Evolutionary conservation across 1,140 invertebrate species (phyloP).

Genomic region (Dolichoris vasculosae): DNA sequence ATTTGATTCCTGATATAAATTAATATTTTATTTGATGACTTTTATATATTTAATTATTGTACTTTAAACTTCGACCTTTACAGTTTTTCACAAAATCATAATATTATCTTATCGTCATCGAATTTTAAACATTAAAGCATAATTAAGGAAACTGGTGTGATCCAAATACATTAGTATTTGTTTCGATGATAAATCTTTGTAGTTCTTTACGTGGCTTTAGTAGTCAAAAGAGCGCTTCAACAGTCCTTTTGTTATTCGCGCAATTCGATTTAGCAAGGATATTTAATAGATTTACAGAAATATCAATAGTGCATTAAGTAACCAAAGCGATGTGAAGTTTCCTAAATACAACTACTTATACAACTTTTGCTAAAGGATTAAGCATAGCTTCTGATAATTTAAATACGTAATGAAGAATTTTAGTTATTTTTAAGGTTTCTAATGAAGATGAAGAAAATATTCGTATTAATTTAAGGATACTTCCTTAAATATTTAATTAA

Average conservation of each 20-base stretch:
- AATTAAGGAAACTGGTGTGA: slow-evolving; percentile 54
- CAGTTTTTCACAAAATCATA: neutral
- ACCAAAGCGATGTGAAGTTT: slow-evolving; percentile 7
- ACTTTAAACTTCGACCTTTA: neutral
- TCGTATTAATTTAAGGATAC: no score
- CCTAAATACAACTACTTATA: neutral
- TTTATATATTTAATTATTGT: neutral
- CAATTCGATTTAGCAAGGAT: slow-evolving; percentile 68
- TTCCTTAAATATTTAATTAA: no score
- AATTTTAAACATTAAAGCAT: slow-evolving; percentile 46
- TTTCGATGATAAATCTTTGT: slow-evolving; percentile 57
- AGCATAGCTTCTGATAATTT: neutral
- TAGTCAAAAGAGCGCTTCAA: slow-evolving; percentile 2
- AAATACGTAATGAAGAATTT: neutral
- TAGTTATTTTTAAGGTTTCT: neutral
- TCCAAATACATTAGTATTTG: slow-evolving; percentile 53
- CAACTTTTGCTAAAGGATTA: neutral
- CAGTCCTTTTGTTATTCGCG: slow-evolving; percentile 60
- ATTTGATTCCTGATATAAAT: neutral
- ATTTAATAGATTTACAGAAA: slow-evolving; percentile 62
- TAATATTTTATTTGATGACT: neutral
- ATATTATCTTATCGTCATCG: slow-evolving; percentile 14
- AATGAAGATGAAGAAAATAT: no score
- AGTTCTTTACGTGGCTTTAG: slow-evolving; percentile 60
- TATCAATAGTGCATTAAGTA: slow-evolving; percentile 1